Base-by-base conservation (phyloP, 2,888 invertebrate species). In the Ophion ellenae region DNA sequence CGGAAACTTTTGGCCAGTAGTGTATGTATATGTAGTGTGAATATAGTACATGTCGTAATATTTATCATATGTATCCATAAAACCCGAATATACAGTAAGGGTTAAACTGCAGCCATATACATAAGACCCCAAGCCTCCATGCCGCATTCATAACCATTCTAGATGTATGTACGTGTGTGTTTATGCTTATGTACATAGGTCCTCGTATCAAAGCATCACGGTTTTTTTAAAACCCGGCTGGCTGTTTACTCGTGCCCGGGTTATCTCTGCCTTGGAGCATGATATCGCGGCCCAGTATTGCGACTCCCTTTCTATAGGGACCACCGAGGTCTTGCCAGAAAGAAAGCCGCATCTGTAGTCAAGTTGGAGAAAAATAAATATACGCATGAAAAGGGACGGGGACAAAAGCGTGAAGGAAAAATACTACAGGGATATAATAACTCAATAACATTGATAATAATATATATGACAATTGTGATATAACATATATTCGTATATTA, bases 191-290 rank as follows among this genome's bases (percentile, higher is more conserved):
- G 47, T 28, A 59, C 66, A 57, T 20, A 11, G 20, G 67, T 67
- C 53, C 53, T 47, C 36, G 32, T 82, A 85, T 85, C 75, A 82
- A 85, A 79, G 78, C 75, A 71, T 71, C 76, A 28, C 24, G 24
- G 36, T 47, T 28, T 75, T 70, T 73, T 47, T 28, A n/a, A 17
- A 67, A 63, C 73, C 66, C 14, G 28, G 20, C 53, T 59, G 83
- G n/a, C 61, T 83, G 76, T 86, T 86, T 86, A 69, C 80, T 83
- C 67, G 59, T 66, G 67, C 45, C 24, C 61, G 70, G 11, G 71
- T 85, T 86, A 80, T 86, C 85, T 86, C 66, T 79, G 69, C 79
- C 76, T 86, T 67, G 70, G 57, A 73, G 67, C 61, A 66, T 77
- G 69, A 70, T 82, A 85, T 85, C 85, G 82, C 66, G 69, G 77